Conservation (phyloP, 2,888 invertebrate species). For the Lasioglossum pauxillum region DNA sequence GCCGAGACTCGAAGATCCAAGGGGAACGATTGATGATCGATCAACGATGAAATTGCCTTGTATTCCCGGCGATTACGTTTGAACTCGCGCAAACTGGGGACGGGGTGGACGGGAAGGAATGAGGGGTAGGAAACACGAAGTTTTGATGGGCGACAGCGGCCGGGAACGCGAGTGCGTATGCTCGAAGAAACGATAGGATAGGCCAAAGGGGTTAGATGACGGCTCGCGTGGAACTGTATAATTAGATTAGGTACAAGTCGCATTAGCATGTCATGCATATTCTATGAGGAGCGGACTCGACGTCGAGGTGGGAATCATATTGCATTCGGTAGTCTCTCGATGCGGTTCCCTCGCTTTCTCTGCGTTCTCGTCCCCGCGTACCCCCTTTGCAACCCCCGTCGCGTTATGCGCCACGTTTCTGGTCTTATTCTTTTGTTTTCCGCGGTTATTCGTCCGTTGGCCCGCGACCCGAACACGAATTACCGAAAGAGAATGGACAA, state of each 20-base stretch:
- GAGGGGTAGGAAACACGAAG: conserved; percentile 27
- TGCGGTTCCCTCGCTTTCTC: conserved; percentile 44
- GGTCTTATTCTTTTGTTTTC: conserved; percentile 32
- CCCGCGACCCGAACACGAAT: conserved; percentile 23
- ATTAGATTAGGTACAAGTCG: conserved; percentile 81
- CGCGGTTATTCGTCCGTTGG: conserved; percentile 42
- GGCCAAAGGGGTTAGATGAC: conserved; percentile 56
- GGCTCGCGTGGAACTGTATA: conserved; percentile 80
- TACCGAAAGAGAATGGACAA: neutral
- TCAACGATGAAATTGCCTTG: conserved; percentile 2
- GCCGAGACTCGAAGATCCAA: neutral
- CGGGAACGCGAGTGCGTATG: conserved; percentile 46
- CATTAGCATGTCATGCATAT: conserved; percentile 83
- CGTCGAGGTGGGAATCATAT: conserved; percentile 72
- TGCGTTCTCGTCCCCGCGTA: neutral
- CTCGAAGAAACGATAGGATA: conserved; percentile 60
- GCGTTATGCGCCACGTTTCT: neutral
- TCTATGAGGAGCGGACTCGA: conserved; percentile 75
- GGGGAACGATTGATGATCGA: neutral
- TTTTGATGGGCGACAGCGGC: conserved; percentile 6
- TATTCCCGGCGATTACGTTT: conserved; percentile 9
- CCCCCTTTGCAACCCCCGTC: neutral
- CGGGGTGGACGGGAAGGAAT: neutral
- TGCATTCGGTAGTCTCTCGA: conserved; percentile 63
- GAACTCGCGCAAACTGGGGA: neutral